Base-by-base conservation (phyloP, 2,888 invertebrate species). In the Drosophila seclusa region DNA sequence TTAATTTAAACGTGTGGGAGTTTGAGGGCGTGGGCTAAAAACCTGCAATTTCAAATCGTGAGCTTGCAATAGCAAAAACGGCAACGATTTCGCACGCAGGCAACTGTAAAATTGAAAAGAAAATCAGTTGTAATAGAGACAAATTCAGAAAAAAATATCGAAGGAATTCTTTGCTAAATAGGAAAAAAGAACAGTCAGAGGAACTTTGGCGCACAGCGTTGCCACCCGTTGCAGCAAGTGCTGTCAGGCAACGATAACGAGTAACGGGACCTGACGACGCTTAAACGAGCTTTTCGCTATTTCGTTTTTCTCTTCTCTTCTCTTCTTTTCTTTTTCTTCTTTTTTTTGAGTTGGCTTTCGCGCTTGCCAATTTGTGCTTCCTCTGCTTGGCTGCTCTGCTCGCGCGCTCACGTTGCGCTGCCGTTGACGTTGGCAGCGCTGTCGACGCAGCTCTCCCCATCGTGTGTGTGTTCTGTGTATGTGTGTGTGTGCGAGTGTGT, bases 211-310 rank as follows among this genome's bases (percentile, higher is more conserved):
- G 27, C 50, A 18, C 74, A 68, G 75, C 78, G 78, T 78, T 78
- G 78, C 78, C 78, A 78, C 68, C 59, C 38, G 34, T n/a, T 42
- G 31, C 38, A 36, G 38, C 27, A 45, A 58, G 24, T 32, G 55
- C 60, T 29, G 3, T 32, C 32, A 42, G 59, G 31, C 65, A 63
- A 53, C 69, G 29, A 21, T 49, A 71, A 36, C 77, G 79, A 80
- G 79, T 80, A 75, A 76, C 73, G 65, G 68, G n/a, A 75, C 53
- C n/a, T n/a, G 11, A 45, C 49, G 54, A 45, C 24, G 8, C 45
- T 32, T 11, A 29, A 50, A 48, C 68, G 57, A 69, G 63, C 62
- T 64, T 64, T 52, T 65, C 52, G 58, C 36, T 55, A 45, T 45
- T 45, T 45, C 45, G 21, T 21, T 50, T 21, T 50, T 42, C 38